phyloP scores from a whole-genome alignment of 1,140 invertebrate species.

The Drosophila nigromelanica region DNA sequence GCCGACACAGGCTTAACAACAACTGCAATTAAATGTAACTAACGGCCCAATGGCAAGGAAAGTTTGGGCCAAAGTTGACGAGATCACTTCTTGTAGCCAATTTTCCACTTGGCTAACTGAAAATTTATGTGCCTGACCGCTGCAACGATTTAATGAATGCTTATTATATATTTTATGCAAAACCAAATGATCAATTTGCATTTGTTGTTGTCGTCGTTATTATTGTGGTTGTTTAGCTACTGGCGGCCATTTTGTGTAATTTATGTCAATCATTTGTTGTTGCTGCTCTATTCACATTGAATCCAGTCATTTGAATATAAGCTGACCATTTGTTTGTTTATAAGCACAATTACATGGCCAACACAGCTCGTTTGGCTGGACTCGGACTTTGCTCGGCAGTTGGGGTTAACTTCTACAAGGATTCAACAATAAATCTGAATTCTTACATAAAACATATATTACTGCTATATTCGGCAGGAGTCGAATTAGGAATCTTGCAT shows the following conservation, averaged over 20 bases:
- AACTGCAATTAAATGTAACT: constrained; percentile 56
- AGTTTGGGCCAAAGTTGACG: constrained; percentile 19
- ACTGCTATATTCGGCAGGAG: too few species aligned
- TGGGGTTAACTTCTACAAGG: background rate
- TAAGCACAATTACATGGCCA: constrained; percentile 15
- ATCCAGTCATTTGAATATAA: constrained; percentile 44
- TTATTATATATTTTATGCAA: constrained; percentile 19
- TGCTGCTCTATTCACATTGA: constrained; percentile 30
- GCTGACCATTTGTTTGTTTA: constrained; percentile 41
- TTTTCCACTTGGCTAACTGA: constrained; percentile 28
- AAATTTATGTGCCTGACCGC: background rate
- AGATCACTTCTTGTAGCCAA: constrained; percentile 22
- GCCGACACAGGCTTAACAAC: constrained; percentile 34
- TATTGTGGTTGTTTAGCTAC: background rate
- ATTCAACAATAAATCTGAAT: too few species aligned
- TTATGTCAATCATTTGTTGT: constrained; percentile 73
- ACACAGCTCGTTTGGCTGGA: constrained; percentile 4
- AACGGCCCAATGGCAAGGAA: constrained; percentile 28
- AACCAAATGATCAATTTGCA: constrained; percentile 20
- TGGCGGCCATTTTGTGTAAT: constrained; percentile 57
- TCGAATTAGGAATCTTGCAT: too few species aligned
- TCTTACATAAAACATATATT: too few species aligned
- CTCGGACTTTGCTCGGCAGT: background rate
- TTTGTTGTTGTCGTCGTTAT: constrained; percentile 3
- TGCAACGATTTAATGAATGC: constrained; percentile 17